phyloP scores from a whole-genome alignment of 2,888 invertebrate genomes.

The Hirtodrosophila confusa region DNA sequence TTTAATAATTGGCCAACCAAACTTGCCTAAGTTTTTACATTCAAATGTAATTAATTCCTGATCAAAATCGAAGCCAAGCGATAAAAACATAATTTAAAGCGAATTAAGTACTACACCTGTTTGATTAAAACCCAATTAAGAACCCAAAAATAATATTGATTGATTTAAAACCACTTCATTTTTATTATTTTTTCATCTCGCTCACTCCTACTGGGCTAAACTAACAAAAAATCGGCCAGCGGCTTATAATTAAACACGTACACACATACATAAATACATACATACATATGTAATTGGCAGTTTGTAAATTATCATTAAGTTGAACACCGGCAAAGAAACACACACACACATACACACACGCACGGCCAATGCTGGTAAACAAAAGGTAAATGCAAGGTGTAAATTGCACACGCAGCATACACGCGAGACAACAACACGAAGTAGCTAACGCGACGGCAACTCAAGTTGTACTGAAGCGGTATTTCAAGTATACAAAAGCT shows the following conservation, averaged over 20 bases:
- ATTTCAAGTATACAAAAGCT: conserved; percentile 78
- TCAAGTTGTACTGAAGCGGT: conserved; percentile 75
- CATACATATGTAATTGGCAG: conserved; percentile 20
- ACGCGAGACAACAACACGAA: conserved; percentile 20
- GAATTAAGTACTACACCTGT: no score
- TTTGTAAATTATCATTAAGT: conserved; percentile 68
- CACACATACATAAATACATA: conserved; percentile 10
- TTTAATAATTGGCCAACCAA: no score
- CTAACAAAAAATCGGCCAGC: conserved; percentile 25
- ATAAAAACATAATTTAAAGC: no score
- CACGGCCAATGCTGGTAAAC: conserved; percentile 56
- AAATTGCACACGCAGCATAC: conserved; percentile 36
- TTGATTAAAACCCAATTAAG: no score
- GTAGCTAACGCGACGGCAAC: conserved; percentile 64
- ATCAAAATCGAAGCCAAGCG: no score
- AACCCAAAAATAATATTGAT: no score
- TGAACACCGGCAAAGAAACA: conserved; percentile 29
- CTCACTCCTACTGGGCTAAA: neutral
- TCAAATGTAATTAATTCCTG: no score
- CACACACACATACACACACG: conserved; percentile 28
- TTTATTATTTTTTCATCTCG: neutral
- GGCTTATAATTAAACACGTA: conserved; percentile 11
- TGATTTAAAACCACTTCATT: neutral
- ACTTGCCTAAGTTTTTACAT: no score
- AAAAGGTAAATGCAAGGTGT: conserved; percentile 57